Base-by-base conservation (phyloP, 1,140 invertebrate species). In the Drosophila punjabiensis region DNA sequence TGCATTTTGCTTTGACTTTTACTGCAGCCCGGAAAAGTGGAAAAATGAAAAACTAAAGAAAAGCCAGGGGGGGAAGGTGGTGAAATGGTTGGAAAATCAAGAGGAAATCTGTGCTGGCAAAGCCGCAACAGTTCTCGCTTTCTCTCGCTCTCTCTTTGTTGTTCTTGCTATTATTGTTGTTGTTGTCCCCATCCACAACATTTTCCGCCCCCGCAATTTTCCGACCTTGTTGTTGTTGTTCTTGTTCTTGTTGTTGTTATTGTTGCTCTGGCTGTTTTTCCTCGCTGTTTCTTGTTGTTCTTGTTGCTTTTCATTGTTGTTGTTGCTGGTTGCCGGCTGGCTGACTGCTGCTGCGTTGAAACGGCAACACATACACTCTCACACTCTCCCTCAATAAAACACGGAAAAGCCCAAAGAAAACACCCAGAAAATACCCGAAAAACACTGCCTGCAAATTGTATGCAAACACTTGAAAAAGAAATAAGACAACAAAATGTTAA, bases 1-100 rank as follows among this genome's bases (percentile, higher is more conserved):
- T 79, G 81, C 81, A 89, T 84, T 87, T 79, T 77, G 81, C 84
- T 88, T 88, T 89, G 84, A 84, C 78, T 89, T 71, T 88, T 74
- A 88, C 68, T 83, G 83, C 84, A 87, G 20, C 62, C 61, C 70
- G 47, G 67, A 53, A 60, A 61, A 32, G 39, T 70, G 48, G 61
- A 53, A 48, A 47, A 53, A 53, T 56, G 45, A 60, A 71, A 65
- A 77, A 52, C 14, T 50, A 24, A 68, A 30, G 48, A 59, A 71
- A 70, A 63, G 37, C 52, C 16, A 58, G 18, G 16, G 55, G 32
- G 53, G 13, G 13, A 28, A 24, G 10, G 18, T 0, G 18, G 41
- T n/a, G 1, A 47, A 75, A 73, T 47, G 37, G 43, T 18, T 16
- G 28, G 43, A 56, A 79, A 48, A 59, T 56, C 56, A 66, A 68